Conservation (phyloP, 2,888 invertebrate genomes). For the Cryptocephalus moraei region DNA sequence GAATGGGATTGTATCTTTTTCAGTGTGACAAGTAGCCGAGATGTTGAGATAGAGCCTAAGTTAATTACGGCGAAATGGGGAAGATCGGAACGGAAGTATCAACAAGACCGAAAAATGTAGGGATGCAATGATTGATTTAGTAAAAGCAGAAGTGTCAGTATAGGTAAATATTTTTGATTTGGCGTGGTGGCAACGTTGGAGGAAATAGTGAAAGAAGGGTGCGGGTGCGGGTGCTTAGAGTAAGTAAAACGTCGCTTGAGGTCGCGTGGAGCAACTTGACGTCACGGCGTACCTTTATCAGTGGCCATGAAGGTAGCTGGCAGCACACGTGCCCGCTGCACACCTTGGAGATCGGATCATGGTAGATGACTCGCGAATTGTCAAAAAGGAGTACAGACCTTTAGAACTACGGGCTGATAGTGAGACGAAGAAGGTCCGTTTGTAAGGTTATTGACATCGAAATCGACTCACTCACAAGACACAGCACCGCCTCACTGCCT, state of each 20-base stretch:
- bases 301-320: slow-evolving; percentile 38
- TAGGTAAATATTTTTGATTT: no score
- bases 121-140: no score
- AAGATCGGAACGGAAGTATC: no score
- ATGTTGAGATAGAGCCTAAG: no score
- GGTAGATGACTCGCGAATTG: slow-evolving; percentile 11
- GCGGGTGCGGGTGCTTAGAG: slow-evolving; percentile 7
- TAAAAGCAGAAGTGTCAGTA: no score
- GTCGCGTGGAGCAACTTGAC: slow-evolving; percentile 21
- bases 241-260: slow-evolving; percentile 5
- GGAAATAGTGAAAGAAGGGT: slow-evolving; percentile 4
- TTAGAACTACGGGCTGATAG: no score
- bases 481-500: slow-evolving; percentile 25
- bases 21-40: no score
- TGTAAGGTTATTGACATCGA: slow-evolving; percentile 1
- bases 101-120: no score
- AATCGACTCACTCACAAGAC: slow-evolving; percentile 20
- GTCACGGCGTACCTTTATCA: slow-evolving; percentile 36
- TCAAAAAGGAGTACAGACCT: slow-evolving; percentile 3
- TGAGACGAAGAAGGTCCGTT: slow-evolving; percentile 2
- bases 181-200: not conserved
- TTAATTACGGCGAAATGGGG: no score
- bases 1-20: no score
- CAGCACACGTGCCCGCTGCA: slow-evolving; percentile 36
- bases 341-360: slow-evolving; percentile 21